A percentile compares a stretch with the other conserved stretches of the same genome.
Conservation (phyloP, 2,888 invertebrate species). For the Boloria selene region DNA sequence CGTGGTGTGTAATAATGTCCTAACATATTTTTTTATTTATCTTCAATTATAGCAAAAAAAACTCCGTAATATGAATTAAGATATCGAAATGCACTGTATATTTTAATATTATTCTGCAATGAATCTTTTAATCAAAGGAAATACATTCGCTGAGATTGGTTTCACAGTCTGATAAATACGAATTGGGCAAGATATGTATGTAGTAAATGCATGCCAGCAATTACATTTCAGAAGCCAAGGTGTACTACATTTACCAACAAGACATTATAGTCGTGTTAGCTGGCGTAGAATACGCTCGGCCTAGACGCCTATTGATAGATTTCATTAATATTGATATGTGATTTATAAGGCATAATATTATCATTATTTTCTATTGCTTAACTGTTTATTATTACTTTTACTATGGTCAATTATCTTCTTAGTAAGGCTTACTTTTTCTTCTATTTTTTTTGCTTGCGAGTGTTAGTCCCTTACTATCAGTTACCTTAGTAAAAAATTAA, state of each 20-base stretch:
- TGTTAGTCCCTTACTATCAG: no score
- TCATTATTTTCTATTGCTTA: no score
- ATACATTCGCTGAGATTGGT: constrained; percentile 31
- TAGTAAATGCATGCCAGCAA: constrained; percentile 41
- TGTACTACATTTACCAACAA: constrained; percentile 59
- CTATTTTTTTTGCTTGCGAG: no score
- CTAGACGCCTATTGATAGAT: constrained; percentile 17
- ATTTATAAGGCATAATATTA: neutral
- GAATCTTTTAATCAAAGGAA: constrained; percentile 23
- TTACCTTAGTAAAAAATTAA: no score
- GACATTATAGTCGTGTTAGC: constrained; percentile 56
- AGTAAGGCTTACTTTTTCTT: no score
- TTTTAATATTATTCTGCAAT: constrained; percentile 3
- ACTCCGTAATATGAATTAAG: no score
- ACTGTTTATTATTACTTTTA: no score
- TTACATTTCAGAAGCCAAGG: constrained; percentile 52
- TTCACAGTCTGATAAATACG: constrained; percentile 39
- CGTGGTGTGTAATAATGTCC: no score
- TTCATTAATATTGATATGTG: constrained; percentile 1
- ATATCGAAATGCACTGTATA: neutral
- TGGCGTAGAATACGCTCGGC: constrained; percentile 36
- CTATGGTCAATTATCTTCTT: no score
- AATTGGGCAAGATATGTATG: constrained; percentile 35
- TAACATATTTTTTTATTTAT: no score
- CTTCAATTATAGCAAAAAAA: no score